Evolutionary conservation across 1,140 invertebrate genomes (phyloP), one percentile per base, ranked within the genome.

Genomic region (Drosophila saltans): DNA sequence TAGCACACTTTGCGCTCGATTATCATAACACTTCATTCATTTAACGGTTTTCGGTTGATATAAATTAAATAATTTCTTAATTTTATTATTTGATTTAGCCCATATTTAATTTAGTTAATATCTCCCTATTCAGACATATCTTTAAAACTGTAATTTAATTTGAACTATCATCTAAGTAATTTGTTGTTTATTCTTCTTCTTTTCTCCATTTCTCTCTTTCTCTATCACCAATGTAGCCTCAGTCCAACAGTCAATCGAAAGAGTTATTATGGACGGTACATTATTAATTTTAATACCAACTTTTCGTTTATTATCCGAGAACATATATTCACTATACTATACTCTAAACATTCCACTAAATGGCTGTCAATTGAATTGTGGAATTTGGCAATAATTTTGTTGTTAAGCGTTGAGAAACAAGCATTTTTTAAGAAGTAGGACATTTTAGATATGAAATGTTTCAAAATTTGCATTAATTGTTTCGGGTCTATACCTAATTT

Each of bases 231-330:
- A 88, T 91, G 75, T 92, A 92, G 91, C 86, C 77, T 92, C 91
- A 89, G 91, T 92, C 80, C 91, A 92, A 92, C 91, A 92, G 80
- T 92, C 91, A 80, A 91, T 92, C 83, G 91, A 92, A 92, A 91
- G 90, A 91, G 81, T 91, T 91, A 79, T 92, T 89, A 82, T 83
- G 69, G 91, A 92, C 91, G 91, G 91, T 92, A 92, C 81, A 91
- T 88, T 76, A 79, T 85, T 84, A 77, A 88, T 89, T 89, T 80
- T 88, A 80, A 80, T 78, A 83, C 45, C 26, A 52, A 24, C 70
- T 83, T 84, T 69, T 91, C 45, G 74, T 59, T 76, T 62, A 57
- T 75, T 64, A 61, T 43, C 48, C 26, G 30, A 16, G 36, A 16
- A 52, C 11, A 66, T 28, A 48, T 36, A 48, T 7, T 57, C 52